Base-by-base conservation (phyloP, 2,888 invertebrate genomes). In the Dioctria linearis region DNA sequence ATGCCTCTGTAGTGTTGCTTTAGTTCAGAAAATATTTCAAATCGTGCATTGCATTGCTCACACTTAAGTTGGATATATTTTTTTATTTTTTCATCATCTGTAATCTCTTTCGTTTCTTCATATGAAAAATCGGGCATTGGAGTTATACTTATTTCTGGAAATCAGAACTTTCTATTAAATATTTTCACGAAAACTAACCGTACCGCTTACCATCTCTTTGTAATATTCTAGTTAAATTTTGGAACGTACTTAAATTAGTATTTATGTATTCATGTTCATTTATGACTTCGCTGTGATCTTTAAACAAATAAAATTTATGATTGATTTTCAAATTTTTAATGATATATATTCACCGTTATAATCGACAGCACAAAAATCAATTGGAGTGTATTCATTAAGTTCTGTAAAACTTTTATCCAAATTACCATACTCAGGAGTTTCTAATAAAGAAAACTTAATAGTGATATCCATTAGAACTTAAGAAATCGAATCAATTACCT, bases 131-230 rank as follows among this genome's bases (percentile, higher is more conserved):
- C 46, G 3, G 76, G 78, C 61, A 80, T 54, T 37, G 81, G 80
- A 11, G 81, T 82, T 57, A 82, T 82, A 80, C 80, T 80, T 11
- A 80, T 51, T 54, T 80, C 81, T 82, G 46, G 5, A 78, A 73
- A 49, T 46, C 39, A 6, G 37, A 9, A 71, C 49, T 3, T n/a
- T 51, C 4, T 25, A 25, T 5, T 71, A 4, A 54, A 61, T 25
- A 25, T 61, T 61, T 61, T 25, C n/a, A 13, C 5, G 59, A 59
- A 13, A 59, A 59, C 5, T n/a, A 63, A 3, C 8, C 59, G 9
- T 6, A 8, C 13, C 42, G 11, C 11, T 78, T 51, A 78, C 78
- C 78, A 6, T 63, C 65, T 65, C 78, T 69, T 42, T 82, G 78
- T 59, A 82, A 59, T 69, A 82, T 80, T 78, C 69, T 78, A 13